These are phyloP conservation scores for Cantharis nigra DNA, from an alignment of 2,888 invertebrate species.

Conservation along the genomic window DNA sequence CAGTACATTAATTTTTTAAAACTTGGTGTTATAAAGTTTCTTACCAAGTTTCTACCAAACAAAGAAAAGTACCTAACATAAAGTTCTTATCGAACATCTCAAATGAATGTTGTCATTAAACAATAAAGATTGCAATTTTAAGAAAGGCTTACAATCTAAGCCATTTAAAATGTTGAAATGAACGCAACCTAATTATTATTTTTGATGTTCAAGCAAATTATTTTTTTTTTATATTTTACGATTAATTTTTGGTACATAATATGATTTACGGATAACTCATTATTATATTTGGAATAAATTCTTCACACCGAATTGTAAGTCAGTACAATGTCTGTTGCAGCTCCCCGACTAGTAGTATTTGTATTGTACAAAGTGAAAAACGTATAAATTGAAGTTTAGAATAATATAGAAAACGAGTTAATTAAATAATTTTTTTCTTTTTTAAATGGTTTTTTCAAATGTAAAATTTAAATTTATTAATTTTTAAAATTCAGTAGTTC, in stretches of 20 bases:
- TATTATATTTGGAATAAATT: too few species aligned
- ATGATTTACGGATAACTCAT: too few species aligned
- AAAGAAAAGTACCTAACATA: neutral
- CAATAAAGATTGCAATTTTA: neutral
- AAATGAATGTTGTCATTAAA: neutral
- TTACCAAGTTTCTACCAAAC: neutral
- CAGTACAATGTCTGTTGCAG: too few species aligned
- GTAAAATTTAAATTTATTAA: too few species aligned
- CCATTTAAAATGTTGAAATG: neutral
- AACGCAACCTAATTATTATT: neutral
- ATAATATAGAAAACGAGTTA: too few species aligned
- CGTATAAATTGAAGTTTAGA: too few species aligned
- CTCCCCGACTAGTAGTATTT: too few species aligned
- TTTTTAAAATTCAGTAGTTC: too few species aligned
- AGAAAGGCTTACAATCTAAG: neutral
- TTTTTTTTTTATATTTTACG: neutral
- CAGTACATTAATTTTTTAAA: slow-evolving; percentile 28
- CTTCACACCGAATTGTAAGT: too few species aligned
- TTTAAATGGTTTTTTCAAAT: too few species aligned
- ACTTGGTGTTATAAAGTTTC: slow-evolving; percentile 10
- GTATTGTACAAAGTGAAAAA: too few species aligned
- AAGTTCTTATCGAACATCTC: neutral
- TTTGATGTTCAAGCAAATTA: neutral
- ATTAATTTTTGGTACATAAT: neutral
- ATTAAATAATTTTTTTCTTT: too few species aligned